Conservation (phyloP, 2,797 vertebrate genomes). For the Phaenicophaeus curvirostris region DNA sequence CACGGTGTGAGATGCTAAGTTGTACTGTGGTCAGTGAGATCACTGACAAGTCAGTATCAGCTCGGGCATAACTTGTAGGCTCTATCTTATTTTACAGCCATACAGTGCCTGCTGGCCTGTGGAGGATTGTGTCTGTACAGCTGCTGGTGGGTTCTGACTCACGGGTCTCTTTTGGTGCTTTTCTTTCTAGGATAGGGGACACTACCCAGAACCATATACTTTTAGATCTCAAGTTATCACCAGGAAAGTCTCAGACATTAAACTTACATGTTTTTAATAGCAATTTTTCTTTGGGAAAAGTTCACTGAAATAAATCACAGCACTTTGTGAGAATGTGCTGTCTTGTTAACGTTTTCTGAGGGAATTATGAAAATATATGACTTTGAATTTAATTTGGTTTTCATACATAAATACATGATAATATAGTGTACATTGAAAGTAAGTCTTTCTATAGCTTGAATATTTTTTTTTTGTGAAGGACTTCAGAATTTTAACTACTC, state of each 20-base stretch:
- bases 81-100: not conserved
- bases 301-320: not conserved
- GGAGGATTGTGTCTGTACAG: not conserved
- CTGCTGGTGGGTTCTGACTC: not conserved
- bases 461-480: not conserved
- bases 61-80: not conserved
- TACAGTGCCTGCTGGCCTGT: accelerated
- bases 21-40: not conserved
- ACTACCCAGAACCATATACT: not conserved
- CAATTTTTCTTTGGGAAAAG: not conserved
- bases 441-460: not conserved
- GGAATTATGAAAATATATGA: not conserved
- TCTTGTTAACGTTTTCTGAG: not conserved
- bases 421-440: not conserved
- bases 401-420: not conserved
- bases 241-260: not conserved
- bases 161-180: not conserved
- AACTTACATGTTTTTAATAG: not conserved
- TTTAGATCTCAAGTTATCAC: not conserved
- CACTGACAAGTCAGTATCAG: not conserved
- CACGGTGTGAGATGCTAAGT: not conserved
- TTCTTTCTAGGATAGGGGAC: not conserved
- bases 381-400: not conserved
- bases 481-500: not conserved
- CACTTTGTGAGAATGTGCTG: not conserved